Percentiles rank a stretch among this genome's conserved stretches.
These are phyloP conservation scores for Megaleporinus macrocephalus DNA, from an alignment of 2,113 vertebrate species.

Conservation along the genomic window DNA sequence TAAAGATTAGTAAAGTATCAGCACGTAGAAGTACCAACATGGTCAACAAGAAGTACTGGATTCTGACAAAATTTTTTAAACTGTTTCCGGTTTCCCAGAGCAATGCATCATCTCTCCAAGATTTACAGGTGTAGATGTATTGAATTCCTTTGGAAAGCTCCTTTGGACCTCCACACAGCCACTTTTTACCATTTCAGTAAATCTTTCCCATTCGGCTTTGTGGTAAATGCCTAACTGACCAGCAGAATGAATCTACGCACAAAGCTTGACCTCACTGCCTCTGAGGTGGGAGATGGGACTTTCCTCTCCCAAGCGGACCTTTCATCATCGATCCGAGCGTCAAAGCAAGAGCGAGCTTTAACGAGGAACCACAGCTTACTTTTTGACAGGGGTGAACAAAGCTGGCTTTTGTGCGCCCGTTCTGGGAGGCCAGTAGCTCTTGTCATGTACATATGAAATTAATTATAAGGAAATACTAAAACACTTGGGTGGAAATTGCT, in stretches of 20 bases:
- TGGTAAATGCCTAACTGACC: constrained; percentile 48
- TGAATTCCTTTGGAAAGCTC: background rate
- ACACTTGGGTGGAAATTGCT: constrained; percentile 84
- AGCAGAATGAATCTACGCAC: constrained; percentile 52
- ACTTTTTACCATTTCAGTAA: background rate
- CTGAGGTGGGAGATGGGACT: constrained; percentile 61
- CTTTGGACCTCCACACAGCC: background rate
- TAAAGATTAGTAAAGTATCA: background rate
- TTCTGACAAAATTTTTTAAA: background rate
- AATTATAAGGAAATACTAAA: constrained; percentile 87
- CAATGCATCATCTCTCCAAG: background rate
- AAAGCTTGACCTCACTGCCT: constrained; percentile 53
- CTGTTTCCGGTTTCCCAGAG: background rate
- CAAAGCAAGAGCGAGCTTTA: constrained; percentile 58
- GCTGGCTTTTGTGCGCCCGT: constrained; percentile 79
- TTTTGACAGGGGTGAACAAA: constrained; percentile 74
- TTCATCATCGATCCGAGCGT: constrained; percentile 62
- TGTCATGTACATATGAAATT: constrained; percentile 85
- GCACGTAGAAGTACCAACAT: background rate
- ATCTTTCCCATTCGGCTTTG: constrained; percentile 22
- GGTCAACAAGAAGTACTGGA: background rate
- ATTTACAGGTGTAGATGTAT: background rate
- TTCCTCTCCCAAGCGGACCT: constrained; percentile 55
- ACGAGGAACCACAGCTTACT: constrained; percentile 71
- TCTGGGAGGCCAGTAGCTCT: constrained; percentile 79